Conservation (phyloP, 2,797 vertebrate species). For the Eupleurogrammus muticus region DNA sequence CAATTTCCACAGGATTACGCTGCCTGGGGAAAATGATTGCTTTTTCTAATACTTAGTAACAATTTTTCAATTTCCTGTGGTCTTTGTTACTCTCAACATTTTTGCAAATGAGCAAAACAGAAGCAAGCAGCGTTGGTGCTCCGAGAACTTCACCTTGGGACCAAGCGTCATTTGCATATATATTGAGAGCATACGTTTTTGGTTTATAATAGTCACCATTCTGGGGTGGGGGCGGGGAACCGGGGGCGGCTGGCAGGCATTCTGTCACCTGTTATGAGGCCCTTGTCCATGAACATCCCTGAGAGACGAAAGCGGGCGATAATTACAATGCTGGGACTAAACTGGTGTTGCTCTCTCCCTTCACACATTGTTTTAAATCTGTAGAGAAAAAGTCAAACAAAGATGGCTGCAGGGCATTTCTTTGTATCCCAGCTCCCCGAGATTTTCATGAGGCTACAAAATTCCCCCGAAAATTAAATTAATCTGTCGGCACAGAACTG, state of each 20-base stretch:
- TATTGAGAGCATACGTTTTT: constrained; percentile 93
- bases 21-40: constrained; percentile 85
- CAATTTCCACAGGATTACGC: constrained; percentile 86
- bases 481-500: constrained; percentile 55
- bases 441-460: constrained; percentile 47
- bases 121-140: constrained; percentile 79
- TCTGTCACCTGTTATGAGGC: constrained; percentile 86
- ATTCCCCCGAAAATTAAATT: constrained; percentile 65
- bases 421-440: constrained; percentile 53
- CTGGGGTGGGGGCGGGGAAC: constrained; percentile 74
- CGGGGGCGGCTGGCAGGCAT: constrained; percentile 79
- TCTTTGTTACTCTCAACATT: constrained; percentile 85
- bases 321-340: constrained; percentile 83
- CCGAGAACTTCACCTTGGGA: constrained; percentile 86
- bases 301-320: constrained; percentile 81
- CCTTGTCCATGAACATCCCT: constrained; percentile 82
- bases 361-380: constrained; percentile 71
- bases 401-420: constrained; percentile 45
- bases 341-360: constrained; percentile 72
- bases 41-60: constrained; percentile 87
- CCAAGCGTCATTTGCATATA: constrained; percentile 90
- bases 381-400: constrained; percentile 68
- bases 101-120: constrained; percentile 87
- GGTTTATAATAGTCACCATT: constrained; percentile 87
- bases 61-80: constrained; percentile 87